Evolutionary conservation across 1,140 invertebrate genomes (phyloP).

Genomic region (Bombus waltoni): DNA sequence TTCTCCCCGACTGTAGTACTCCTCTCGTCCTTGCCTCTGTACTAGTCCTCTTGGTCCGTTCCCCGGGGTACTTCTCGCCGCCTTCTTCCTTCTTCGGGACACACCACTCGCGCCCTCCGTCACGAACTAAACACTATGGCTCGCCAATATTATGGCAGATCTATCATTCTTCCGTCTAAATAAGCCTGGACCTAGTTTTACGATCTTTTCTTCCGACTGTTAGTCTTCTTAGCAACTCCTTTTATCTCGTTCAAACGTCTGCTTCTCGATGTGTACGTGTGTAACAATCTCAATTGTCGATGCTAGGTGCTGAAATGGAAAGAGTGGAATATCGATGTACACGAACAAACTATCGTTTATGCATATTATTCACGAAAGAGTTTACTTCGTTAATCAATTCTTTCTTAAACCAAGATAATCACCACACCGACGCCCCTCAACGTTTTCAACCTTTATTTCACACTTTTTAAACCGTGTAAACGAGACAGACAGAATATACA

Average conservation of each 20-base stretch:
- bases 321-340: not conserved
- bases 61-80: conserved; percentile 26
- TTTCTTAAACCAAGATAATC: not conserved
- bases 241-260: not conserved
- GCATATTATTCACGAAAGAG: not conserved
- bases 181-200: conserved; percentile 57
- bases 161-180: conserved; percentile 57
- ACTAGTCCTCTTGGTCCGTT: conserved; percentile 18
- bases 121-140: conserved; percentile 16
- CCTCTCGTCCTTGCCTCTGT: conserved; percentile 55
- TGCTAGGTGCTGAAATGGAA: too few relatives aligned
- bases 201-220: conserved; percentile 21
- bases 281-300: not conserved
- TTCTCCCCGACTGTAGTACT: conserved; percentile 9
- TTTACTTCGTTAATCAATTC: not conserved
- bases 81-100: conserved; percentile 56
- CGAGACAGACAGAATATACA: not conserved
- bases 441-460: not conserved
- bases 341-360: not conserved
- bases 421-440: not conserved
- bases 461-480: not conserved
- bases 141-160: conserved; percentile 50
- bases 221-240: conserved; percentile 24
- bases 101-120: conserved; percentile 33
- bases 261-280: not conserved